A percentile compares a stretch with the other conserved stretches of the same genome.
phyloP scores from a whole-genome alignment of 2,797 vertebrate genomes.

The Crypturellus tataupa region DNA sequence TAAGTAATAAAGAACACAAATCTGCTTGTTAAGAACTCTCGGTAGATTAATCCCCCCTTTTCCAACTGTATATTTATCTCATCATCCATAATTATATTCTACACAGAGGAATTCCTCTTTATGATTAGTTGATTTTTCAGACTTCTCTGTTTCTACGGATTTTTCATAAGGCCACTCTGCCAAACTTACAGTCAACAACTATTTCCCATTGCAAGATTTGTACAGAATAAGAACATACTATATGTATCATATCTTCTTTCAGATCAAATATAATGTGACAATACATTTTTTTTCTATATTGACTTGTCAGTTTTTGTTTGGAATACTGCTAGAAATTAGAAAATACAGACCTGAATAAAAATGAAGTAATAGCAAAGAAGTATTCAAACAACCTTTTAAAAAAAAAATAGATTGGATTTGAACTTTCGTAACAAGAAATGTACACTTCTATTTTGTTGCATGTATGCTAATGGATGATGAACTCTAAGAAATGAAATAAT shows the following conservation, averaged over 20 bases:
- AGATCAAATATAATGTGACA: background rate
- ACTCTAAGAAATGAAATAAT: background rate
- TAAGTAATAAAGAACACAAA: background rate
- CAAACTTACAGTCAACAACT: rapidly evolving
- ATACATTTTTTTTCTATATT: background rate
- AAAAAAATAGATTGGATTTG: background rate
- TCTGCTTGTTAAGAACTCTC: background rate
- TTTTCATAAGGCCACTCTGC: background rate
- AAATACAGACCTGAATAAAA: background rate
- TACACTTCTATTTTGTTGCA: background rate
- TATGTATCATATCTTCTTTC: background rate
- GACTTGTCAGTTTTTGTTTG: background rate
- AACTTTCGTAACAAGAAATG: background rate
- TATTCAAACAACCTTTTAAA: background rate
- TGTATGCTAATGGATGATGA: background rate
- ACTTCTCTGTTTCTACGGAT: background rate
- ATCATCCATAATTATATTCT: background rate
- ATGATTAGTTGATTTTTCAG: background rate
- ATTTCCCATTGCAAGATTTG: background rate
- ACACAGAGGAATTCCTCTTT: background rate
- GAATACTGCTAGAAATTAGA: background rate
- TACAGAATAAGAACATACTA: background rate
- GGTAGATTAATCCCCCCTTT: background rate
- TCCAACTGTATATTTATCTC: background rate
- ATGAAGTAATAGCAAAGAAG: background rate